These are phyloP conservation scores for Bubalus kerabau DNA, from an alignment of 2,113 vertebrate genomes.

Conservation along the genomic window DNA sequence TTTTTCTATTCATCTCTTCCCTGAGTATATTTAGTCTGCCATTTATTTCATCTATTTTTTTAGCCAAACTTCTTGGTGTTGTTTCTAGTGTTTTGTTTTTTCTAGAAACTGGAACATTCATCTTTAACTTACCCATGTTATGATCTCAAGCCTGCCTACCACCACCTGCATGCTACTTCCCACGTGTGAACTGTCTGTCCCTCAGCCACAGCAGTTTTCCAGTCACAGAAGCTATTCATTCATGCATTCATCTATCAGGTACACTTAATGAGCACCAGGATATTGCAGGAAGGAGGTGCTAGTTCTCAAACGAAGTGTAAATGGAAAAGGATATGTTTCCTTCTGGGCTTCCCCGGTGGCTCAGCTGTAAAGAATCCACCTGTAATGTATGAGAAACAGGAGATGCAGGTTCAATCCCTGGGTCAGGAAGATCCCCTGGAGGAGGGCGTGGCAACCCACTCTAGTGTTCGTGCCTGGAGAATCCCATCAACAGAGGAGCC, in stretches of 20 bases:
- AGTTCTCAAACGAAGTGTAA: neutral
- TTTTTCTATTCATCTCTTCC: neutral
- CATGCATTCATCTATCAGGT: neutral
- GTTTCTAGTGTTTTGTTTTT: neutral
- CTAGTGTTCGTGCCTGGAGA: neutral
- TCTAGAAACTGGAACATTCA: neutral
- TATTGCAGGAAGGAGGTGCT: neutral
- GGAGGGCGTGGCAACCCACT: neutral
- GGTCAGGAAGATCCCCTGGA: neutral
- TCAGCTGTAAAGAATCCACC: neutral
- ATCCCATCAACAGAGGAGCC: neutral
- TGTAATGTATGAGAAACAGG: neutral
- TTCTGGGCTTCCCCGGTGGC: neutral
- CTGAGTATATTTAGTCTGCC: neutral
- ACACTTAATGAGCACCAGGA: neutral
- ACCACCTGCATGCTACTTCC: neutral
- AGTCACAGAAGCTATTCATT: neutral
- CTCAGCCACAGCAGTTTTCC: neutral
- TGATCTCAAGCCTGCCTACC: neutral
- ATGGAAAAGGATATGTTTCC: neutral
- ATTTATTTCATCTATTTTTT: neutral
- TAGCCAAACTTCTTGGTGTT: neutral
- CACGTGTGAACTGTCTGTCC: neutral
- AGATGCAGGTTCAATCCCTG: neutral
- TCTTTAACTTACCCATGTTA: neutral